A percentile compares a stretch with the other conserved stretches of the same genome.
Conservation (phyloP, 2,888 invertebrate genomes). For the Automeris io region DNA sequence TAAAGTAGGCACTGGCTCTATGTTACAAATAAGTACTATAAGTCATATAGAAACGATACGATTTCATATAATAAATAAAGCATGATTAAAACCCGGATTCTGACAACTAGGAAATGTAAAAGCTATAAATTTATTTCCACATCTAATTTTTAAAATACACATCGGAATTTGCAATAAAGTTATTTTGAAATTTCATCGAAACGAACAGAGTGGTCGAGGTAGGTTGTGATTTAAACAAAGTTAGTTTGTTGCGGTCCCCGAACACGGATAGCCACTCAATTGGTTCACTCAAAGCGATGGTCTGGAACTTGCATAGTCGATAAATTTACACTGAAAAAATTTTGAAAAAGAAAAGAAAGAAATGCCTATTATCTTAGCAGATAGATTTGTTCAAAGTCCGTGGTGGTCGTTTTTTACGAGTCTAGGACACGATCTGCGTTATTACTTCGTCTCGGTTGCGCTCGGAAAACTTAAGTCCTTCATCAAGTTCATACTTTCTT, state of each 20-base stretch:
- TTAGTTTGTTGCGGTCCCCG: conserved; percentile 48
- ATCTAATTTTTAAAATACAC: too few relatives aligned
- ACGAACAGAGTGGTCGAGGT: conserved; percentile 33
- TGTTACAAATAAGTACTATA: too few relatives aligned
- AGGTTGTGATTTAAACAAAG: conserved; percentile 46
- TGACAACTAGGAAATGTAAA: too few relatives aligned
- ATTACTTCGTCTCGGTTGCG: conserved; percentile 4
- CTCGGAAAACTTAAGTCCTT: not conserved
- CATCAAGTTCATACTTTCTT: not conserved
- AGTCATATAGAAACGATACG: too few relatives aligned
- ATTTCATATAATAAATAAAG: too few relatives aligned
- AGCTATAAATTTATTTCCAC: too few relatives aligned
- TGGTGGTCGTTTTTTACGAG: conserved; percentile 1
- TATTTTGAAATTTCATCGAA: conserved; percentile 17
- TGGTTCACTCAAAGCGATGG: conserved; percentile 23
- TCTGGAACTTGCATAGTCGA: conserved; percentile 21
- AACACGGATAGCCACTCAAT: conserved; percentile 44
- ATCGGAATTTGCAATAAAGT: conserved; percentile 1
- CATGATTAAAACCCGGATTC: too few relatives aligned
- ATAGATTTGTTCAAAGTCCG: conserved; percentile 7
- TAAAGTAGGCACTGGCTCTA: too few relatives aligned
- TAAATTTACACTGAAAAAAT: conserved; percentile 12
- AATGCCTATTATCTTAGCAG: conserved; percentile 4
- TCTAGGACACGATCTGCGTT: conserved; percentile 2
- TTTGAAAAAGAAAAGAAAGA: conserved; percentile 13